phyloP scores from a whole-genome alignment of 2,113 vertebrate genomes.

The Tragelaphus scriptus region DNA sequence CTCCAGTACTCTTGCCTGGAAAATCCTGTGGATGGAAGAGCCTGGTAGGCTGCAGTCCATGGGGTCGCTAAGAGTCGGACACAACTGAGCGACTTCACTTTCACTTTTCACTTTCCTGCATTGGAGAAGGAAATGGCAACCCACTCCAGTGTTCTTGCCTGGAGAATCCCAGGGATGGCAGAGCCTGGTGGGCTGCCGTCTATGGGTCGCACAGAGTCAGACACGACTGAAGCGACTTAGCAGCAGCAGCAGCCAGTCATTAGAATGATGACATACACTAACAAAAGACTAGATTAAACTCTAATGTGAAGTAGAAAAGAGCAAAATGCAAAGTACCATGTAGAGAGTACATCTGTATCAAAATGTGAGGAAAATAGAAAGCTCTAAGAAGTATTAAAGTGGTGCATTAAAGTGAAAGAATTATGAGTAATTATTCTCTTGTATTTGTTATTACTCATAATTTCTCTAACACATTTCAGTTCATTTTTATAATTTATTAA shows the following conservation, averaged over 20 bases:
- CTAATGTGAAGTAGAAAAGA: neutral
- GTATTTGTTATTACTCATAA: neutral
- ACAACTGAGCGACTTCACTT: neutral
- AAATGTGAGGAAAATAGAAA: neutral
- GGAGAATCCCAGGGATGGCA: neutral
- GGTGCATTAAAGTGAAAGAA: neutral
- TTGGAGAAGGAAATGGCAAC: neutral
- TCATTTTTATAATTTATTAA: neutral
- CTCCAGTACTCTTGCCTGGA: neutral
- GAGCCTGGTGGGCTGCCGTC: neutral
- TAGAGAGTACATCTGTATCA: neutral
- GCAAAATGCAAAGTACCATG: neutral
- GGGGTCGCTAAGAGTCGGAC: accelerated
- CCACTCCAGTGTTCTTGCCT: neutral
- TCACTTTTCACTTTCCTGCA: neutral
- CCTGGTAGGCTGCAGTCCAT: neutral
- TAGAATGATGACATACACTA: neutral
- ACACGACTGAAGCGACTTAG: neutral
- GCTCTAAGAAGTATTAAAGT: neutral
- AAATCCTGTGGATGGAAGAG: accelerated
- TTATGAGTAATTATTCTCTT: neutral
- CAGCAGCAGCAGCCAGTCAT: neutral
- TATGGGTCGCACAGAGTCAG: neutral
- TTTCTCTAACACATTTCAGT: neutral
- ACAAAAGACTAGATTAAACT: neutral